Conservation (phyloP, 53 echinoderm and acorn worm species). For the Astropecten irregularis region DNA sequence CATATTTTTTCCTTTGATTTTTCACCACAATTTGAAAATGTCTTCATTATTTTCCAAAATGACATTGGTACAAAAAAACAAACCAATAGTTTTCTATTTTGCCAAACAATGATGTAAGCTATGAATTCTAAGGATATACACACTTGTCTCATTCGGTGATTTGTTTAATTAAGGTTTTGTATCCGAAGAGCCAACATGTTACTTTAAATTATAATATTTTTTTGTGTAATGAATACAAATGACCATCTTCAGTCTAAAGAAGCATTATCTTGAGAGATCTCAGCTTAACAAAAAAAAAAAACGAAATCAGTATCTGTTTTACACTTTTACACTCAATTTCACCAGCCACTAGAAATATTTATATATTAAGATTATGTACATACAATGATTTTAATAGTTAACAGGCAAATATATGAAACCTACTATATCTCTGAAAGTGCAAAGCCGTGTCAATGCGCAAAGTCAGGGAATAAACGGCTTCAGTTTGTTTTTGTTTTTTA, state of each 20-base stretch:
- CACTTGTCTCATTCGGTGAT: background rate
- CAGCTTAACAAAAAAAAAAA: background rate
- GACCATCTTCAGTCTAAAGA: too few relatives aligned
- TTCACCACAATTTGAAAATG: too few relatives aligned
- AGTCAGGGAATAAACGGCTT: background rate
- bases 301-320: background rate
- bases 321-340: conserved; percentile 35
- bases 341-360: conserved; percentile 55
- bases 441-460: background rate
- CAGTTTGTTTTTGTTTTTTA: too few relatives aligned
- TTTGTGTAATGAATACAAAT: conserved; percentile 38
- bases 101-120: background rate
- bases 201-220: background rate
- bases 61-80: conserved; percentile 24
- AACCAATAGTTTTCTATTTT: too few relatives aligned
- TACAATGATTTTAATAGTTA: conserved; percentile 39
- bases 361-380: conserved; percentile 59
- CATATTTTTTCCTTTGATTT: background rate
- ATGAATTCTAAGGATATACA: background rate
- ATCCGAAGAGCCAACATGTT: background rate
- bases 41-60: background rate
- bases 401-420: background rate
- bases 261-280: too few relatives aligned
- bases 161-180: too few relatives aligned
- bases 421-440: background rate